Base-by-base conservation (phyloP, 1,140 invertebrate species). In the Leptinotarsa texana region DNA sequence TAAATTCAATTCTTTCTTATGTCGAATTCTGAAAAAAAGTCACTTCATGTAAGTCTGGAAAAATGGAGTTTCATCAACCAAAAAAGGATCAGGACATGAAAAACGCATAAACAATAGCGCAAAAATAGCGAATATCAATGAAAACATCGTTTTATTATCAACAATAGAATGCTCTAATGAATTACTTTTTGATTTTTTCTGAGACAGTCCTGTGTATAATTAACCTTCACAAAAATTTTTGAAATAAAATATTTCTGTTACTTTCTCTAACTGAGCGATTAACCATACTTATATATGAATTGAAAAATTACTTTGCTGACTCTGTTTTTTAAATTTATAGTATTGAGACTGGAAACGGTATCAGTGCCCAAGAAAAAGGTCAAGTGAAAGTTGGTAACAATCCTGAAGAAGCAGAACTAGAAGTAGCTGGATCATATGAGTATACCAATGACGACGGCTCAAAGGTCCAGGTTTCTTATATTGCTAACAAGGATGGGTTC, bases 261-360 rank as follows among this genome's bases (percentile, higher is more conserved):
- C 1, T 33, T 33, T 33, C 8, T 33, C 5, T 33, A 33, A 33
- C 27, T 33, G 13, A 57, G n/a, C n/a, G 1, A 57, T 13, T 13
- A 17, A 57, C 5, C 49, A 57, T 57, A 57, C 15, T n/a, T n/a
- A 57, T 13, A 57, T 13, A 5, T 5, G 8, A 4, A 57, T 4
- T 57, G 0, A 3, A 17, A 13, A 57, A 3, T 4, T 1, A 57
- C 8, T 17, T 57, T 57, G 1, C 4, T n/a, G 6, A 17, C 13
- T 17, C 0, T 4, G 13, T 57, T 57, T n/a, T n/a, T 57, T 15
- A n/a, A 57, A 57, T 13, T 68, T 82, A 88, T 92, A 83, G 79
- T 72, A 91, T 86, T 80, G 88, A 90, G 78, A 89, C 88, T 42
- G 88, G 82, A 0, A 90, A 91, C 79, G 89, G 90, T 22, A 91